A percentile compares a stretch with the other conserved stretches of the same genome.
phyloP scores from a whole-genome alignment of 2,797 vertebrate species.

The Lagodon rhomboides region DNA sequence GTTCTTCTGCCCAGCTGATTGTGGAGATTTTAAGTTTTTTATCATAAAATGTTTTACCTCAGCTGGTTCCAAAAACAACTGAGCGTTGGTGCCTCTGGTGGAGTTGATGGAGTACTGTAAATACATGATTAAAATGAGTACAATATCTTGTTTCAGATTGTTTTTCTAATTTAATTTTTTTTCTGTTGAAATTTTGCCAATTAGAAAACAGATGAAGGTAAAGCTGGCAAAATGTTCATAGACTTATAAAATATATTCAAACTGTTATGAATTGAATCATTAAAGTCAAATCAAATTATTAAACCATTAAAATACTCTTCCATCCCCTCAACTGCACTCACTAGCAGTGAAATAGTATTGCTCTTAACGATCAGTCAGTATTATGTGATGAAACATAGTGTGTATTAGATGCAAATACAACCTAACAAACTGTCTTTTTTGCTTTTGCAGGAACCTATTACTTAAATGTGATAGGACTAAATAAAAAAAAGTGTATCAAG shows the following conservation, averaged over 20 bases:
- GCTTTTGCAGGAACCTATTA: too few relatives aligned
- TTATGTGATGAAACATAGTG: too few relatives aligned
- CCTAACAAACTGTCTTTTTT: too few relatives aligned
- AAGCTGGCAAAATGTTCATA: not conserved
- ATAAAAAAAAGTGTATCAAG: too few relatives aligned
- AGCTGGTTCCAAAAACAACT: not conserved
- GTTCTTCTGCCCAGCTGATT: not conserved
- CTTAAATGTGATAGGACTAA: too few relatives aligned
- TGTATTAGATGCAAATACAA: too few relatives aligned
- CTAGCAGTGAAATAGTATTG: not conserved
- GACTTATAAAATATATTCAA: too few relatives aligned
- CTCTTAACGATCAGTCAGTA: too few relatives aligned
- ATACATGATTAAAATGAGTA: not conserved
- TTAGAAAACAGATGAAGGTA: too few relatives aligned
- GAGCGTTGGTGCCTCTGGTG: not conserved
- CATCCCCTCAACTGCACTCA: not conserved
- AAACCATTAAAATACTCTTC: not conserved
- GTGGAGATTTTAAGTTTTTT: not conserved
- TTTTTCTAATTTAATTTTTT: not conserved
- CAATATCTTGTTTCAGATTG: not conserved
- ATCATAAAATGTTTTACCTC: conserved; percentile 33
- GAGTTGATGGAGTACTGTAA: conserved; percentile 34
- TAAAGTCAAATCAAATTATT: not conserved
- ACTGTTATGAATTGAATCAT: not conserved
- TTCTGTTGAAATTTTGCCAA: not conserved